phyloP scores from a whole-genome alignment of 92 coral and sea anemone genomes.

The Umimayanthus kanabou region DNA sequence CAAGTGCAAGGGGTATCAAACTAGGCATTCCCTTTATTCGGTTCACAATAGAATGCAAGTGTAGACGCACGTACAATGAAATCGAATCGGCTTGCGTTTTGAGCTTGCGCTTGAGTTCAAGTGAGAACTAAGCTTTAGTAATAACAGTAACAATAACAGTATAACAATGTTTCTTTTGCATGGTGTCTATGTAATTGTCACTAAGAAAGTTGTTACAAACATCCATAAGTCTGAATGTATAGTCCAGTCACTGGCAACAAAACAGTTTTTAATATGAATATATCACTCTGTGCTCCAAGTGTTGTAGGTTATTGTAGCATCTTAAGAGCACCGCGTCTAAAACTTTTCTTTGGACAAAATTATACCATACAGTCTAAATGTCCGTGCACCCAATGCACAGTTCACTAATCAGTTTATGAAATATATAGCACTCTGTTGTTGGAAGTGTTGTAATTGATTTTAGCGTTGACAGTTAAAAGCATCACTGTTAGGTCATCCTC shows the following conservation, averaged over 20 bases:
- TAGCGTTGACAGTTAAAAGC: slow-evolving; percentile 6
- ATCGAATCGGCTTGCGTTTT: too few species aligned
- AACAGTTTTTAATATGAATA: slow-evolving; percentile 30
- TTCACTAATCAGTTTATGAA: slow-evolving; percentile 15
- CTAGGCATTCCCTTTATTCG: too few species aligned
- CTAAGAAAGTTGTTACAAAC: slow-evolving; percentile 30
- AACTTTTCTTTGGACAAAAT: neutral
- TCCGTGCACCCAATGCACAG: slow-evolving; percentile 20
- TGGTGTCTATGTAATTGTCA: slow-evolving; percentile 27
- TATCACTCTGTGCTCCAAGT: slow-evolving; percentile 26
- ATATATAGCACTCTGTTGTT: slow-evolving; percentile 12
- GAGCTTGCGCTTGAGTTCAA: slow-evolving; percentile 21
- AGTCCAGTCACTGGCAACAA: slow-evolving; percentile 32
- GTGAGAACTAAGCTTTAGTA: slow-evolving; percentile 16
- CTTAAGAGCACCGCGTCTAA: neutral
- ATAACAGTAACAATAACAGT: slow-evolving; percentile 25
- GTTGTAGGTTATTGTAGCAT: slow-evolving; percentile 8
- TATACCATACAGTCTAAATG: slow-evolving; percentile 21
- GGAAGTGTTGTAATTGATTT: slow-evolving; percentile 7
- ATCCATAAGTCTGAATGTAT: slow-evolving; percentile 23
- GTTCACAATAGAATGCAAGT: too few species aligned
- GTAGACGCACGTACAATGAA: too few species aligned
- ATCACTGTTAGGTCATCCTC: slow-evolving; percentile 22
- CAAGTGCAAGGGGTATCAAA: too few species aligned
- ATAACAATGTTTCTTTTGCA: slow-evolving; percentile 23